Base-by-base conservation (phyloP, 2,797 vertebrate genomes). In the Mycteria americana region DNA sequence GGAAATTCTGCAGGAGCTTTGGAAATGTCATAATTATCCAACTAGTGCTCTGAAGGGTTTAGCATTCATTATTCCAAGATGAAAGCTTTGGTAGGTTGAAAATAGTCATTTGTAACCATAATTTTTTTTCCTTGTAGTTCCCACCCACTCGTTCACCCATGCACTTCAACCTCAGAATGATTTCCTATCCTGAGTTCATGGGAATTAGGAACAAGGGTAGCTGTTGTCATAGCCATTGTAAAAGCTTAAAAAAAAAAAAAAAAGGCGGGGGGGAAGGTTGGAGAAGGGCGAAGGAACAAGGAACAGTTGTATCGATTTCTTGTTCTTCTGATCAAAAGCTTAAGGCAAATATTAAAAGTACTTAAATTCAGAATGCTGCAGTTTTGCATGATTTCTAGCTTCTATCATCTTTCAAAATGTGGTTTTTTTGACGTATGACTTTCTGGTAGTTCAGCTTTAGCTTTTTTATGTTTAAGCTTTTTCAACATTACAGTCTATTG, bases 101-200 rank as follows among this genome's bases (percentile, higher is more conserved):
- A 97, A 85, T 79, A 96, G 82, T 89, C 63, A 75, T 96, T 97
- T 97, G 92, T 97, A 88, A 78, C 82, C 25, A 23, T 85, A 17
- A 6, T 23, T 67, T 56, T 64, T 81, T 80, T 74, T 46, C 56
- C 22, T 70, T 73, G 85, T 73, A 35, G 85, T 82, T 97, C 93
- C 96, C 96, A 94, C 97, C 95, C 96, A 85, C 97, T 96, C 64
- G 1, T 87, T 97, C 63, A 50, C 93, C 95, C 92, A 43, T 96
- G 93, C 92, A 94, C 96, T 96, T 85, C 88, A 83, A 75, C 95
- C 96, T 97, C 75, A 4, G 93, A 96, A 83, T 73, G 53, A 75
- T 96, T 97, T 98, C 95, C 95, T 97, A 70, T 88, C 46, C 72
- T 15, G 80, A 89, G 96, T 98, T 96, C 96, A 8, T 98, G 98